Evolutionary conservation across 1,140 invertebrate species (phyloP).

Genomic region (Drosophila sechellia): DNA sequence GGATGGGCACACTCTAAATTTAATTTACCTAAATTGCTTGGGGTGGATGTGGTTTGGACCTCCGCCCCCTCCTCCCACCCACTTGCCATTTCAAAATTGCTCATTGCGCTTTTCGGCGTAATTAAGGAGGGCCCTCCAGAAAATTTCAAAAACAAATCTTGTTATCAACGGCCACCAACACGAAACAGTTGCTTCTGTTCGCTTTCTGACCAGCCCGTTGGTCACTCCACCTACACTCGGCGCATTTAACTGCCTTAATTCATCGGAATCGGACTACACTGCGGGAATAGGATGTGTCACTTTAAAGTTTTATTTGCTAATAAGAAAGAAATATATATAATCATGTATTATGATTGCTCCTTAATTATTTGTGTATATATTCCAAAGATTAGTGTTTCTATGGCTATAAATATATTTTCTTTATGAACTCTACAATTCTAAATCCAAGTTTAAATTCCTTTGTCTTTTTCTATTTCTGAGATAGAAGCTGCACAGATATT

Average conservation of each 20-base stretch:
- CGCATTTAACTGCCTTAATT: conserved; percentile 16
- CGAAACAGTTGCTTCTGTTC: conserved; percentile 62
- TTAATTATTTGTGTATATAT: too few relatives aligned
- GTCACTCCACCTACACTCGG: conserved; percentile 34
- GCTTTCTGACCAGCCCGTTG: conserved; percentile 29
- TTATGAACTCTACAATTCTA: too few relatives aligned
- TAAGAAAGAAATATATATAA: not conserved
- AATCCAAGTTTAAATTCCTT: too few relatives aligned
- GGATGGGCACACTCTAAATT: conserved; percentile 75
- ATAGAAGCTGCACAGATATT: too few relatives aligned
- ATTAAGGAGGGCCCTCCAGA: conserved; percentile 68
- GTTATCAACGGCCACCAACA: conserved; percentile 76
- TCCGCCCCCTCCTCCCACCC: conserved; percentile 10
- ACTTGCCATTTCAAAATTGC: conserved; percentile 42
- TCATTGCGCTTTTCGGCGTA: conserved; percentile 77
- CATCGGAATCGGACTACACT: not conserved
- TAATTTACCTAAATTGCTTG: conserved; percentile 78
- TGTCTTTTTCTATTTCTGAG: too few relatives aligned
- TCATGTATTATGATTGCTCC: too few relatives aligned
- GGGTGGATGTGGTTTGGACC: conserved; percentile 22
- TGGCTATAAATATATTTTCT: too few relatives aligned
- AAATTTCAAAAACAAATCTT: conserved; percentile 82
- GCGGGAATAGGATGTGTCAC: too few relatives aligned
- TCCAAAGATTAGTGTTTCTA: not conserved
- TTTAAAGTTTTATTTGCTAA: not conserved